A percentile compares a stretch with the other conserved stretches of the same genome.
Conservation (phyloP, 2,113 vertebrate species). For the Xenus cinereus region DNA sequence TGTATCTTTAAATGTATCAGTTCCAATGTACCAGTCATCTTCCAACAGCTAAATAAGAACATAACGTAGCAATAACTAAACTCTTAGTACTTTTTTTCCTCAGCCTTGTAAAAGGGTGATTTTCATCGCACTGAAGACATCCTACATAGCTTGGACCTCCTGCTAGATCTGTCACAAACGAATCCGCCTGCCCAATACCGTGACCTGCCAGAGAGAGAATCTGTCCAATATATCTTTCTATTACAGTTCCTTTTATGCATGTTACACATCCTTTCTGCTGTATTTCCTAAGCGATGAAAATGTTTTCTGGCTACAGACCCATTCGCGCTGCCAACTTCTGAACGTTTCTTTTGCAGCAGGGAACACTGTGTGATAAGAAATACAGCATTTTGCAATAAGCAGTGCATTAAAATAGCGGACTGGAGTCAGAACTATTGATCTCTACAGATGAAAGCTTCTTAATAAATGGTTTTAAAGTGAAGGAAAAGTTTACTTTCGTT, state of each 20-base stretch:
- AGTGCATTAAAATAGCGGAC: neutral
- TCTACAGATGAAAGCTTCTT: neutral
- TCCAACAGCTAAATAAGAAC: neutral
- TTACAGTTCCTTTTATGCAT: neutral
- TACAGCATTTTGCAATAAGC: neutral
- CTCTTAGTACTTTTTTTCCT: neutral
- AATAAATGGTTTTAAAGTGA: conserved; percentile 1
- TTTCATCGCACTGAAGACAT: neutral
- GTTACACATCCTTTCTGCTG: conserved; percentile 6
- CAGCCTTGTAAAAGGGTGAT: neutral
- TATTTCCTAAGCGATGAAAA: conserved; percentile 32
- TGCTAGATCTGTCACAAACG: neutral
- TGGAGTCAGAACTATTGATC: conserved; percentile 44
- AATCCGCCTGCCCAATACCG: neutral
- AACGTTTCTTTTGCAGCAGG: neutral
- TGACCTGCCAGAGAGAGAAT: conserved; percentile 1
- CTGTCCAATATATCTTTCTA: conserved; percentile 31
- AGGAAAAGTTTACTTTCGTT: neutral
- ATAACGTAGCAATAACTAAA: neutral
- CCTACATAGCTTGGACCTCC: neutral
- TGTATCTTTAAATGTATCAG: neutral
- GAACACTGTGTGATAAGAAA: conserved; percentile 32
- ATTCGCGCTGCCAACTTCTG: neutral
- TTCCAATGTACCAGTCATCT: neutral
- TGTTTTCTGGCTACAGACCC: conserved; percentile 21